A percentile compares a stretch with the other conserved stretches of the same genome.
Conservation (phyloP, 2,888 invertebrate species). For the Portevinia maculata region DNA sequence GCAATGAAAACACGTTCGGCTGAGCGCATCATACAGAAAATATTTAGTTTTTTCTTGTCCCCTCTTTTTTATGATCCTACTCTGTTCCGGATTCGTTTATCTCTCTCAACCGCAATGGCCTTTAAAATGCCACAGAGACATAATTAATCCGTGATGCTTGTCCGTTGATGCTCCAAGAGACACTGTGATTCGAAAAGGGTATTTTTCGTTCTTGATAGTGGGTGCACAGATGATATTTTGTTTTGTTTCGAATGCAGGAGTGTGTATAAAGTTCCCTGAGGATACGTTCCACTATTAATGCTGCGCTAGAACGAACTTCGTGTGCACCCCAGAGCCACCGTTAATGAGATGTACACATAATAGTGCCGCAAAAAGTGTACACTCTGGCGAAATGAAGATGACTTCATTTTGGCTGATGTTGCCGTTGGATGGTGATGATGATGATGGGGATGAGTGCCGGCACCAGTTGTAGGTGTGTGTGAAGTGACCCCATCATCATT, state of each 20-base stretch:
- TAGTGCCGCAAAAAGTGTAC: constrained; percentile 40
- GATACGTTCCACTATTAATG: constrained; percentile 39
- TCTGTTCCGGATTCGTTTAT: constrained; percentile 48
- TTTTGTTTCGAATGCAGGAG: constrained; percentile 22
- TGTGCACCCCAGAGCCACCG: constrained; percentile 58
- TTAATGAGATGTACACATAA: constrained; percentile 70
- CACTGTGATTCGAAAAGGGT: constrained; percentile 37
- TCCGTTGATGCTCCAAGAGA: constrained; percentile 32
- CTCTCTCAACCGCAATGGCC: constrained; percentile 64
- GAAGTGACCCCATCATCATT: constrained; percentile 61
- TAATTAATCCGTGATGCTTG: constrained; percentile 71
- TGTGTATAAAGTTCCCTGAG: constrained; percentile 33
- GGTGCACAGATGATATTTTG: constrained; percentile 9
- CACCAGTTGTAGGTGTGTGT: neutral
- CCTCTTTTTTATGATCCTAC: constrained; percentile 46
- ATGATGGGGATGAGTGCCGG: constrained; percentile 9
- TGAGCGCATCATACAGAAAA: constrained; percentile 24
- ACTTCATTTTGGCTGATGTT: constrained; percentile 58
- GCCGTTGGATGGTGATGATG: constrained; percentile 14
- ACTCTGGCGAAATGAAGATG: constrained; percentile 42
- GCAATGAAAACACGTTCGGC: constrained; percentile 22
- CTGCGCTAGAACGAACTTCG: constrained; percentile 23
- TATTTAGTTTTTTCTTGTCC: constrained; percentile 6
- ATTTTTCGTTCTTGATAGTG: constrained; percentile 2
- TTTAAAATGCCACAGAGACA: constrained; percentile 71